A percentile compares a stretch with the other conserved stretches of the same genome.
Conservation (phyloP, 2,113 vertebrate species). For the Xenotilapia longispinis region DNA sequence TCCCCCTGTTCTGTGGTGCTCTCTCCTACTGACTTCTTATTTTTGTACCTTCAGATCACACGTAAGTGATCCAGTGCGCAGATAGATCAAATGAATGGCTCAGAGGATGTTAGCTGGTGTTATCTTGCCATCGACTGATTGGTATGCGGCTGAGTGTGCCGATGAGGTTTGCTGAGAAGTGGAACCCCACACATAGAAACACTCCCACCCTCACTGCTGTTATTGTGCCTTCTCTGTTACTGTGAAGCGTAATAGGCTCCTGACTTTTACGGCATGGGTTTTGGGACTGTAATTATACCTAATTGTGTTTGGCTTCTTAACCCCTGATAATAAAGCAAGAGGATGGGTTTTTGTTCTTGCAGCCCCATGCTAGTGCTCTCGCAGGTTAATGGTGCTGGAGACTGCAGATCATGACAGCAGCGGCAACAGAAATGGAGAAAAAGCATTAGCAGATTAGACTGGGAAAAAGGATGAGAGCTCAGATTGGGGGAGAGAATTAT, state of each 20-base stretch:
- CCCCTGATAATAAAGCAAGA: constrained; percentile 37
- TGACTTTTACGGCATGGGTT: constrained; percentile 38
- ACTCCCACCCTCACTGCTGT: constrained; percentile 43
- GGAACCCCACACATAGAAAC: constrained; percentile 48
- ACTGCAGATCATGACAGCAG: constrained; percentile 56
- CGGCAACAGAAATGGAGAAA: constrained; percentile 36
- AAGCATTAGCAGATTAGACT: constrained; percentile 50
- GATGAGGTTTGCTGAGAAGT: constrained; percentile 55
- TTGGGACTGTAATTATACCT: constrained; percentile 44
- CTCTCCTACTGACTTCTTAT: neutral
- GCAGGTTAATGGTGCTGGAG: constrained; percentile 51
- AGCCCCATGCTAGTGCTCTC: constrained; percentile 29
- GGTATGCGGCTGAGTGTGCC: constrained; percentile 64
- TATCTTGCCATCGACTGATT: constrained; percentile 54
- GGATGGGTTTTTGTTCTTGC: constrained; percentile 27
- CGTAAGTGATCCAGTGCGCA: neutral
- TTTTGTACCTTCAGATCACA: constrained; percentile 1
- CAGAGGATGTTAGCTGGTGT: constrained; percentile 9
- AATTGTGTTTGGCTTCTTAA: constrained; percentile 52
- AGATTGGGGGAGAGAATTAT: constrained; percentile 62
- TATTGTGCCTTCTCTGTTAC: constrained; percentile 37
- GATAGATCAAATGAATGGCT: constrained; percentile 28
- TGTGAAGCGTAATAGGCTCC: constrained; percentile 28
- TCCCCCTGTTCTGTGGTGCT: constrained; percentile 15
- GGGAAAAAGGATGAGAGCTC: constrained; percentile 50